Evolutionary conservation across 2,797 vertebrate species (phyloP), one percentile per base, ranked within the genome.

Genomic region (Pantherophis alleghaniensis): DNA sequence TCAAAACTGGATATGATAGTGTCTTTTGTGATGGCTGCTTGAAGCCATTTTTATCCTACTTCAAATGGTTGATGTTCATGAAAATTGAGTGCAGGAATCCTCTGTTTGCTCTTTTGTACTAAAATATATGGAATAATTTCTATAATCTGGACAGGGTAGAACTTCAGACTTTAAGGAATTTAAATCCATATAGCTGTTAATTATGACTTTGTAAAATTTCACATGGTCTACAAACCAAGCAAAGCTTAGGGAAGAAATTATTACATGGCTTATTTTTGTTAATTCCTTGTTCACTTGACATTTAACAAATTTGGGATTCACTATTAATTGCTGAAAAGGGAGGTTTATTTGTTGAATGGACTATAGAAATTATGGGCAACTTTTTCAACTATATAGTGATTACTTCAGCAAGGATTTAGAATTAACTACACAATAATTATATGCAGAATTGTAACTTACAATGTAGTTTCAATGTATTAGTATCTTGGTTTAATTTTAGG

Each of bases 1-100:
- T 96, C 96, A 97, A 94, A 96, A 95, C 92, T 94, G 93, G 95
- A 97, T 95, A 92, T 56, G 92, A 91, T 89, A 93, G 53, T 94
- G 95, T 94, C 87, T 93, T 83, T 88, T 94, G 10, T 90, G 92
- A 94, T 94, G 92, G 51, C 87, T 97, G 93, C 96, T 97, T 95
- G 86, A 90, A 95, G 94, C 96, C 95, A 96, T 79, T 16, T 92
- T 92, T 79, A 88, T 60, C 86, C 55, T 86, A 0, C 89, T 95
- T 90, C 89, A 13, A 94, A 91, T 9, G 92, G 92, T 93, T 89
- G 93, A 95, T 93, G 91, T 5, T 69, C 92, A 56, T 57, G 90
- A 95, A 79, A 63, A 59, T 11, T 92, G 47, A 10, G 7, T 24
- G 66, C 66, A 88, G 91, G 9, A 2, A 61, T 37, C 57, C 53